These are phyloP conservation scores for Tetragonula carbonaria DNA, from an alignment of 2,888 invertebrate genomes.

Conservation along the genomic window DNA sequence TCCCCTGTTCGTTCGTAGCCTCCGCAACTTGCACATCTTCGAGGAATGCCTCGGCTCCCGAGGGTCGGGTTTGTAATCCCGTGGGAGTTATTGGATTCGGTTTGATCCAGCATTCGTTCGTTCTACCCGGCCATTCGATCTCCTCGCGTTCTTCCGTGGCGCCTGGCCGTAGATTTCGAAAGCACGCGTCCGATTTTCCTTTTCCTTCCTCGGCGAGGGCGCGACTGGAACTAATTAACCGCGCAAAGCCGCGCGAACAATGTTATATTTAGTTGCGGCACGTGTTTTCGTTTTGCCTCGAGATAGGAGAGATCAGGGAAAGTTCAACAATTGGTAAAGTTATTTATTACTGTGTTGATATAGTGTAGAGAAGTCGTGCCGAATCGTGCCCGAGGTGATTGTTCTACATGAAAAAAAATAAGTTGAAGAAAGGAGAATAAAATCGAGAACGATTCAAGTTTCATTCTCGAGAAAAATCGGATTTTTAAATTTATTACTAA, in stretches of 20 bases:
- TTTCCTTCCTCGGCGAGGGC: background rate
- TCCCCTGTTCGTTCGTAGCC: conserved; percentile 1
- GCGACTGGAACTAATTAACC: background rate
- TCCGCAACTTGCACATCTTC: conserved; percentile 46
- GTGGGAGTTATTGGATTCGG: conserved; percentile 80
- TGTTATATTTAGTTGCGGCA: background rate
- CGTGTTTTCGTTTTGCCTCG: too few relatives aligned
- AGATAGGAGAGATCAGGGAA: too few relatives aligned
- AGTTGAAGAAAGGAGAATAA: too few relatives aligned
- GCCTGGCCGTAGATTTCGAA: conserved; percentile 1
- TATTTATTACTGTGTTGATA: too few relatives aligned
- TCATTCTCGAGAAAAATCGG: too few relatives aligned
- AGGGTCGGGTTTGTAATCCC: conserved; percentile 78
- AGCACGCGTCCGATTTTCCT: background rate
- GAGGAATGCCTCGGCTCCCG: conserved; percentile 70
- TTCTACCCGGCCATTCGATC: conserved; percentile 28
- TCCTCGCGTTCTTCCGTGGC: conserved; percentile 9
- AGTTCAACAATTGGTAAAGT: too few relatives aligned
- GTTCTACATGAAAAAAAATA: too few relatives aligned
- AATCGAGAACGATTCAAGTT: too few relatives aligned
- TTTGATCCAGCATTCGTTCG: conserved; percentile 78
- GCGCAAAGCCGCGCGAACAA: background rate
- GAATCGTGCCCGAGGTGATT: too few relatives aligned
- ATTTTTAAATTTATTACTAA: too few relatives aligned
- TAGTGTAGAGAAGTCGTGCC: too few relatives aligned